Conservation (phyloP, 2,888 invertebrate genomes). For the Protodeltote pygarga region DNA sequence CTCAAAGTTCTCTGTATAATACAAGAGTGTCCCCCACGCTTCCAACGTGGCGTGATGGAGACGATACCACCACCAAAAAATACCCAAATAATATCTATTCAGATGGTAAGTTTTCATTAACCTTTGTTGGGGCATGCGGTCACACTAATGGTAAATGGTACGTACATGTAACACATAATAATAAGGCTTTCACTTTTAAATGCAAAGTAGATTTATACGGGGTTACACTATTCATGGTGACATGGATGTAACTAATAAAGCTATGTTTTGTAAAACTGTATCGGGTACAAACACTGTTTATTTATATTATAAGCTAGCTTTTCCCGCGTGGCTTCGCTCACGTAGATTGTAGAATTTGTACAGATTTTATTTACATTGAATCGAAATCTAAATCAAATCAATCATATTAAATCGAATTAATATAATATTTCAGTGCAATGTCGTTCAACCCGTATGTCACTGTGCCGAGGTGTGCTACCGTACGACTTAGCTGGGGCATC, state of each 20-base stretch:
- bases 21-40: conserved; percentile 89
- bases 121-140: conserved; percentile 54
- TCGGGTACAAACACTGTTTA: background rate
- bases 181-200: conserved; percentile 1
- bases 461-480: conserved; percentile 89
- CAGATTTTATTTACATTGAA: no score
- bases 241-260: conserved; percentile 25
- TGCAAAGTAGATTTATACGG: background rate
- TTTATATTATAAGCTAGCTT: no score
- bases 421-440: conserved; percentile 75
- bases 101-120: conserved; percentile 71
- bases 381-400: no score
- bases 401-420: no score
- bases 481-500: conserved; percentile 88
- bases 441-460: conserved; percentile 80
- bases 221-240: conserved; percentile 2
- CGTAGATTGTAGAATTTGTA: no score
- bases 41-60: conserved; percentile 82
- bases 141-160: conserved; percentile 21
- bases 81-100: conserved; percentile 73
- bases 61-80: conserved; percentile 77
- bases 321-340: no score
- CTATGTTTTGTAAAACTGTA: background rate
- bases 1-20: conserved; percentile 80
- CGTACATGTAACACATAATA: conserved; percentile 5